Percentiles rank a stretch among this genome's conserved stretches.
These are phyloP conservation scores for Pangasius macronema DNA, from an alignment of 2,797 vertebrate genomes.

Conservation along the genomic window DNA sequence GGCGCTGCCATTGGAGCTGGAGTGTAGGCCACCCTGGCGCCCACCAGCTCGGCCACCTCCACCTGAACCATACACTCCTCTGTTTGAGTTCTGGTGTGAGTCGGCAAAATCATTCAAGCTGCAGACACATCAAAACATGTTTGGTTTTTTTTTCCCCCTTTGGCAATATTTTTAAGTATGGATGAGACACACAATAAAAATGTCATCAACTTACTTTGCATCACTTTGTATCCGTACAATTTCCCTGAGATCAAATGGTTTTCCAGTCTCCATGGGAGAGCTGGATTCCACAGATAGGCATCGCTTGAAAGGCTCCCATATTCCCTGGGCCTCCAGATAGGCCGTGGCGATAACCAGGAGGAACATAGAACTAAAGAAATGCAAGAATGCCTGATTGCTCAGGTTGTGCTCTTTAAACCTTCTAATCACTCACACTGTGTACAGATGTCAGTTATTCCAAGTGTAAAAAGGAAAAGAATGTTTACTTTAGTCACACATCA, in stretches of 20 bases:
- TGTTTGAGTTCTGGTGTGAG: constrained; percentile 78
- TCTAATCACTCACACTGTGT: background rate
- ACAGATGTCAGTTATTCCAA: background rate
- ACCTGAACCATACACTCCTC: constrained; percentile 81
- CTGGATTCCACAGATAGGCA: constrained; percentile 91
- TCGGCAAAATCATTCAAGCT: constrained; percentile 87
- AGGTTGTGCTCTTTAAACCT: background rate
- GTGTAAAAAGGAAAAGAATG: background rate
- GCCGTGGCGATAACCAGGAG: constrained; percentile 93
- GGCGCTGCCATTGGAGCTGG: constrained; percentile 74
- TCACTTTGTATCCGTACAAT: constrained; percentile 94
- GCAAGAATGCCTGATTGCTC: background rate
- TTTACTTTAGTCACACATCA: background rate
- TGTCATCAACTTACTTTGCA: constrained; percentile 77
- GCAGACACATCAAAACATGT: constrained; percentile 12
- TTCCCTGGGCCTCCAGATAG: constrained; percentile 97
- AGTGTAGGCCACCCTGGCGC: constrained; percentile 75
- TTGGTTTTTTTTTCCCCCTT: background rate
- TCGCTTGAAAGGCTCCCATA: constrained; percentile 96
- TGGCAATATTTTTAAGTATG: background rate
- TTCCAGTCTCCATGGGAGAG: constrained; percentile 89
- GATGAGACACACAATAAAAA: background rate
- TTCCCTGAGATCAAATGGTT: constrained; percentile 97
- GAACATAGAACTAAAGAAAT: constrained; percentile 85
- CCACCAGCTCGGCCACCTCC: constrained; percentile 75